These are phyloP conservation scores for Aphelocoma coerulescens DNA, from an alignment of 2,113 vertebrate genomes.

Conservation along the genomic window DNA sequence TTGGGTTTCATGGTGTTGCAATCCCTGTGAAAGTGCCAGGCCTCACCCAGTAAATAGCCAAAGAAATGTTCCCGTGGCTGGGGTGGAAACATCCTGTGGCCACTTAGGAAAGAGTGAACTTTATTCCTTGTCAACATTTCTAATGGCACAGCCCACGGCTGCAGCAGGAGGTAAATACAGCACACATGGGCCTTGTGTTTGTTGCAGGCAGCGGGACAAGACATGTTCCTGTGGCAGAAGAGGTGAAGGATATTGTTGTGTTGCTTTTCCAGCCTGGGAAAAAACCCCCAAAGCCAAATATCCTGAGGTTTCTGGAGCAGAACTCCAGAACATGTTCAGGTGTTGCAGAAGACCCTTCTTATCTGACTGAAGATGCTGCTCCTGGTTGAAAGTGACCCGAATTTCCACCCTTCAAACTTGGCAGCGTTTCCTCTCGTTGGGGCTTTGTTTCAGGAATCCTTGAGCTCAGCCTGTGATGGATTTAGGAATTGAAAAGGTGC, in stretches of 20 bases:
- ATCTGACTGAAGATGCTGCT: not conserved
- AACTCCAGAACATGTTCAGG: not conserved
- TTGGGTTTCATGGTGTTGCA: constrained; percentile 2
- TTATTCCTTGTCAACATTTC: constrained; percentile 49
- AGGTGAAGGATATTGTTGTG: not conserved
- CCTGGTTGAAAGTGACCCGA: not conserved
- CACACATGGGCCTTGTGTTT: not conserved
- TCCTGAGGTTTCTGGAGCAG: not conserved
- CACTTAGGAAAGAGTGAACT: constrained; percentile 48
- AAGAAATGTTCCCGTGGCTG: constrained; percentile 15
- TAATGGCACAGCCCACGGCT: not conserved
- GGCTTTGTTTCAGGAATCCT: not conserved
- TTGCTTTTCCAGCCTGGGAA: not conserved
- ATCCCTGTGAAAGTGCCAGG: constrained; percentile 2
- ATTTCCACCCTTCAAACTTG: not conserved
- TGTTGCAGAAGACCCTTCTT: not conserved
- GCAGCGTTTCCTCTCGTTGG: accelerated
- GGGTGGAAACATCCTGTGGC: constrained; percentile 50
- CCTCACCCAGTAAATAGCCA: constrained; percentile 12
- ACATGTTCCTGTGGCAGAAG: not conserved
- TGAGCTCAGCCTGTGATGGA: not conserved
- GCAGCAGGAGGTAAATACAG: not conserved
- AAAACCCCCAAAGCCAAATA: not conserved
- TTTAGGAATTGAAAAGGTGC: not conserved
- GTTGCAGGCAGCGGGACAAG: not conserved